These are phyloP conservation scores for Tenodera sinensis DNA, from an alignment of 2,888 invertebrate species.

Conservation along the genomic window DNA sequence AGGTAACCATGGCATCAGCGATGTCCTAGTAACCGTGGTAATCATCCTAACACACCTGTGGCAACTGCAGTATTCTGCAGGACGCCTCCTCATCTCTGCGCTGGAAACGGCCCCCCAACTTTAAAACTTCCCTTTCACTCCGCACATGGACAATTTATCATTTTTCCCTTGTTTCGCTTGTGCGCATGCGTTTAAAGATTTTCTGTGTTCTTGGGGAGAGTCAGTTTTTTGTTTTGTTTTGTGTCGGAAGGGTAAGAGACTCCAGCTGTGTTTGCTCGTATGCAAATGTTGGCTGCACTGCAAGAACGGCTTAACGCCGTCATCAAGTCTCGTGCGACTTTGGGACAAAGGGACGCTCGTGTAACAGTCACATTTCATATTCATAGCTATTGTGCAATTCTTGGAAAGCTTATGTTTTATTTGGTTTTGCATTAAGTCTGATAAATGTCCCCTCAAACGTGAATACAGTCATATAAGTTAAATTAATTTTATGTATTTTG, in stretches of 20 bases:
- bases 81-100: neutral
- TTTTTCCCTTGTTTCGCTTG: neutral
- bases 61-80: neutral
- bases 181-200: neutral
- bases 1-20: no score
- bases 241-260: neutral
- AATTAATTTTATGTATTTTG: no score
- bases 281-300: neutral
- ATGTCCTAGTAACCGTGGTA: no score
- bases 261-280: neutral
- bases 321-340: no score
- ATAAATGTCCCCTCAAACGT: no score
- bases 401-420: no score
- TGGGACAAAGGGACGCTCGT: no score
- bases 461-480: no score
- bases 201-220: neutral
- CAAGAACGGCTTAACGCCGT: neutral
- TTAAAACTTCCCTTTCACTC: neutral
- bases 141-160: neutral
- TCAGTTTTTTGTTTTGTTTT: neutral
- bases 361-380: no score
- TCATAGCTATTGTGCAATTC: no score
- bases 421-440: no score
- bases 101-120: neutral
- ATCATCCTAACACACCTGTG: neutral